These are phyloP conservation scores for Scaptomyza flava DNA, from an alignment of 2,888 invertebrate genomes.

Conservation along the genomic window DNA sequence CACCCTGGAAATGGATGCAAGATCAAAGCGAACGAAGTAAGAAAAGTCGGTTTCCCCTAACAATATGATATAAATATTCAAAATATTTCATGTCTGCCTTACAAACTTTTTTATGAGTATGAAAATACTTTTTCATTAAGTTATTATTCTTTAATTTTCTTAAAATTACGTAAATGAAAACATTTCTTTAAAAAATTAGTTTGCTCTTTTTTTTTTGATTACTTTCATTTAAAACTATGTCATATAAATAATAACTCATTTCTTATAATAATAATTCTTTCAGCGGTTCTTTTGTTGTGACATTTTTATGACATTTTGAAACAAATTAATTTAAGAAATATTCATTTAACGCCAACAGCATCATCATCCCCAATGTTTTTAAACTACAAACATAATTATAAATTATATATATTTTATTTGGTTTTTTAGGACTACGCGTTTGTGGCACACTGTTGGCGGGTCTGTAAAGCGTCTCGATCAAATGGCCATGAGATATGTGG, in stretches of 20 bases:
- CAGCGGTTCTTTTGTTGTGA: constrained; percentile 33
- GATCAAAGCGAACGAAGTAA: too few species aligned
- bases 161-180: background rate
- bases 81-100: background rate
- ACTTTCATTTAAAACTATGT: constrained; percentile 1
- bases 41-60: too few species aligned
- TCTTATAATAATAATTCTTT: constrained; percentile 24
- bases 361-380: constrained; percentile 36
- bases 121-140: too few species aligned
- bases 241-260: constrained; percentile 33
- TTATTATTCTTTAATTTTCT: background rate
- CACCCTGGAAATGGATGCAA: too few species aligned
- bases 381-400: constrained; percentile 49
- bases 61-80: background rate
- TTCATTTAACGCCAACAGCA: constrained; percentile 6
- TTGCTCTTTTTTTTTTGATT: background rate
- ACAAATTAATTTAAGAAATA: constrained; percentile 54
- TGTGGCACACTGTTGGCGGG: constrained; percentile 53
- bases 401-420: constrained; percentile 47
- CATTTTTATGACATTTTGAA: constrained; percentile 58
- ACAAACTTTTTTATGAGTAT: too few species aligned
- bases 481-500: constrained; percentile 24
- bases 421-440: constrained; percentile 34
- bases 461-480: constrained; percentile 41
- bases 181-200: background rate